Conservation (phyloP, 2,113 vertebrate genomes). For the Corydoras sp. region DNA sequence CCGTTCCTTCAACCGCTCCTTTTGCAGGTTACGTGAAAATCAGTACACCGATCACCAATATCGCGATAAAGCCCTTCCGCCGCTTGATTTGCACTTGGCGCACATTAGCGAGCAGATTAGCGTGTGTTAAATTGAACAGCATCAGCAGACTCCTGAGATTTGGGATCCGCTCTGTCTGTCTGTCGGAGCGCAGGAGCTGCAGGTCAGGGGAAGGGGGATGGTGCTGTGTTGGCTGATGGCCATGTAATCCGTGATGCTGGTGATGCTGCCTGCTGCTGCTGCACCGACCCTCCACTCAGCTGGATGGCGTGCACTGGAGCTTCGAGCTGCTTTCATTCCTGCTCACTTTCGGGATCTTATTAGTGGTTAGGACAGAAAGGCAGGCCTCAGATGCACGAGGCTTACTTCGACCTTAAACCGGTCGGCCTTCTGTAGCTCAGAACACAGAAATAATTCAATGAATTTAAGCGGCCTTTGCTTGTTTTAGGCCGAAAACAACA, state of each 20-base stretch:
- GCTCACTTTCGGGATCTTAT: slow-evolving; percentile 30
- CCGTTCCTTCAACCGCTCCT: too few species aligned
- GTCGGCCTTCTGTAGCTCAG: too few species aligned
- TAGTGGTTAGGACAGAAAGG: slow-evolving; percentile 32
- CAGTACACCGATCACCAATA: slow-evolving; percentile 12
- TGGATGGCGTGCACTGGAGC: slow-evolving; percentile 25
- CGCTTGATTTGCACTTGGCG: slow-evolving; percentile 41
- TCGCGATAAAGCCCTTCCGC: slow-evolving; percentile 28
- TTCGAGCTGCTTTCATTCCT: slow-evolving; percentile 34
- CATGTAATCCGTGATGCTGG: slow-evolving; percentile 36
- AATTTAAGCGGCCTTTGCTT: too few species aligned
- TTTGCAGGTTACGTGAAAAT: too few species aligned
- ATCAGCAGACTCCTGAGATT: slow-evolving; percentile 10
- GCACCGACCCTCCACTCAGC: slow-evolving; percentile 20
- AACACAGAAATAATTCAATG: too few species aligned
- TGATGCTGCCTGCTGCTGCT: background rate
- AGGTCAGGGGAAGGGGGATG: slow-evolving; percentile 16
- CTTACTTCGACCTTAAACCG: too few species aligned
- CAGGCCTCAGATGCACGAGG: background rate
- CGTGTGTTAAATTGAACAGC: slow-evolving; percentile 28
- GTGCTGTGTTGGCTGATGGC: slow-evolving; percentile 24
- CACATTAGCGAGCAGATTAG: slow-evolving; percentile 27
- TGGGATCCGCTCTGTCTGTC: background rate
- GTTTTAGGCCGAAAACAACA: too few species aligned
- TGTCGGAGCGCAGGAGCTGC: slow-evolving; percentile 10